These are phyloP conservation scores for Peromyscus eremicus DNA, from an alignment of 2,797 vertebrate species.

Conservation along the genomic window DNA sequence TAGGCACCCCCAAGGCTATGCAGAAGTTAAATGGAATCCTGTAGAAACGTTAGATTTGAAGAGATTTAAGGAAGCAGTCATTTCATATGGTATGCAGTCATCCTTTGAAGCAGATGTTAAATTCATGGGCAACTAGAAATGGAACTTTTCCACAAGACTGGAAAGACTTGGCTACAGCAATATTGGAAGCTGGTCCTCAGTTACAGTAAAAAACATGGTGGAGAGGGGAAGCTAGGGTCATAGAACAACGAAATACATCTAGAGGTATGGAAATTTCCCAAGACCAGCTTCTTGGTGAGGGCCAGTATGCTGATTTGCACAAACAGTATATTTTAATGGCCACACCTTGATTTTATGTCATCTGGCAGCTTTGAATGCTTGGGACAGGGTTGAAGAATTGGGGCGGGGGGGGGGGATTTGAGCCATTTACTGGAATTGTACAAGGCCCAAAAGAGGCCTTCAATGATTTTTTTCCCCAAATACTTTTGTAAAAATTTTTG, in stretches of 20 bases:
- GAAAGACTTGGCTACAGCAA: neutral
- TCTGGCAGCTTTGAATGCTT: neutral
- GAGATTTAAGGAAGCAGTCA: too few relatives aligned
- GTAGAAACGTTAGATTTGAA: too few relatives aligned
- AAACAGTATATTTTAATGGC: neutral
- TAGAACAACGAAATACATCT: neutral
- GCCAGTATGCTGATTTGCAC: neutral
- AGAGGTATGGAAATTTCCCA: neutral
- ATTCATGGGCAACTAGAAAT: too few relatives aligned
- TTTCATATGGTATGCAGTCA: neutral
- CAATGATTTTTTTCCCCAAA: neutral
- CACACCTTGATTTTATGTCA: neutral
- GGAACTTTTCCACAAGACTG: too few relatives aligned
- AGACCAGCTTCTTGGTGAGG: neutral
- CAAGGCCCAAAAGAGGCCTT: neutral
- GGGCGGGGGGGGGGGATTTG: too few relatives aligned
- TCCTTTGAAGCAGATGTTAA: neutral
- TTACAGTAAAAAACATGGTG: neutral
- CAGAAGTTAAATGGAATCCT: too few relatives aligned
- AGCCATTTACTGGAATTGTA: neutral
- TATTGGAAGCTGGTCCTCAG: neutral
- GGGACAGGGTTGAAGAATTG: neutral
- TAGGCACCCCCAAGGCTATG: too few relatives aligned
- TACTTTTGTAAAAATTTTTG: neutral
- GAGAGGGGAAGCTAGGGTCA: neutral